These are phyloP conservation scores for Acropternis orthonyx DNA, from an alignment of 2,797 vertebrate species.

Conservation along the genomic window DNA sequence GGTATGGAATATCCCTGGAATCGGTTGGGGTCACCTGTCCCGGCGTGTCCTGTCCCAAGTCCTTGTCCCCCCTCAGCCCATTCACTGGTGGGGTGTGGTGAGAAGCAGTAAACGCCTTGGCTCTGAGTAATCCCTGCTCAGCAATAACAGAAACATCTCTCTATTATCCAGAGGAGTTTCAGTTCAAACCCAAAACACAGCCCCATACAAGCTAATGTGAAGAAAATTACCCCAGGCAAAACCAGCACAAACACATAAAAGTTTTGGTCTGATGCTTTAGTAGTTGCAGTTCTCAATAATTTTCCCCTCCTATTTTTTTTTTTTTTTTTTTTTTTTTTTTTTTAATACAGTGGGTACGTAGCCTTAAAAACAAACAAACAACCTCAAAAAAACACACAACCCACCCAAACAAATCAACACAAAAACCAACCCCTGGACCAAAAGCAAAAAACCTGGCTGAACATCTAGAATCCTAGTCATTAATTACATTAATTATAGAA, in stretches of 20 bases:
- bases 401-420: background rate
- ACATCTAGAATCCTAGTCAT: background rate
- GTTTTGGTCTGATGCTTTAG: background rate
- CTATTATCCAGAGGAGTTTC: background rate
- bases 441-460: background rate
- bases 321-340: no score
- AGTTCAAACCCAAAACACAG: background rate
- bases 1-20: background rate
- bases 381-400: accelerated
- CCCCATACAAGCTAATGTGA: background rate
- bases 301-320: no score
- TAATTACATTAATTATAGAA: conserved; percentile 59
- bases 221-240: background rate
- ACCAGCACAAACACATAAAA: background rate
- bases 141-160: background rate
- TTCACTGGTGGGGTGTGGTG: background rate
- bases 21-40: background rate
- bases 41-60: background rate
- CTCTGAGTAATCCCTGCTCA: background rate
- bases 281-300: background rate
- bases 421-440: accelerated
- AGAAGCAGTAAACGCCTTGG: background rate
- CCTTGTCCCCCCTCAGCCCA: background rate
- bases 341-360: background rate
- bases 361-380: background rate